Evolutionary conservation across 2,888 invertebrate species (phyloP), one percentile per base, ranked within the genome.

Genomic region (Apamea sordens): DNA sequence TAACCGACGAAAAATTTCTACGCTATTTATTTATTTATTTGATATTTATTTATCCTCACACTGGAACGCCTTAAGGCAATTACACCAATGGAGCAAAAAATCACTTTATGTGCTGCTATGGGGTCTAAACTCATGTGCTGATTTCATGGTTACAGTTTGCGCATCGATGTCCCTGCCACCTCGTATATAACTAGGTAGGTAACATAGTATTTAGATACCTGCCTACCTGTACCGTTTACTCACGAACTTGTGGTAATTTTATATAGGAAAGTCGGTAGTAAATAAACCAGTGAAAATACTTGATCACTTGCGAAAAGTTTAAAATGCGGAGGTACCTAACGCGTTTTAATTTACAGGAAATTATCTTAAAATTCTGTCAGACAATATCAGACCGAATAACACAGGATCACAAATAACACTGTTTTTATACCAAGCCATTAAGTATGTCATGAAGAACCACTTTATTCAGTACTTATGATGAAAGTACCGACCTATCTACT

Each of bases 391-490:
- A 28, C 65, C 3, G 65, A 88, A 21, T 79, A 80, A 79, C 68
- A 73, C 79, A 32, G 50, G 56, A 53, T 53, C 24, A 70, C 53
- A 79, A 59, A 67, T 64, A 44, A 79, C 78, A 73, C 32, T 68
- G 72, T 77, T 88, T 85, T 87, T 87, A 85, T 83, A 85, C 53
- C 32, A 61, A 59, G 15, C 59, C 64, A 73, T 36, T 56, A n/a
- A n/a, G n/a, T n/a, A 73, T n/a, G 32, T 24, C 63, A 76, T 73
- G 32, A 76, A 73, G 73, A 79, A 73, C 70, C 77, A 81, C 77
- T 87, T 78, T 71, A 78, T 64, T 53, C 81, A 63, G 13, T 32
- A 71, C 50, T 32, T 61, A 68, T 41, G 21, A 67, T 53, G 70
- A 79, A 73, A 83, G 67, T 73, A 73, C 64, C 21, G 61, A 50